These are phyloP conservation scores for Parnassius apollo DNA, from an alignment of 2,888 invertebrate species.

Conservation along the genomic window DNA sequence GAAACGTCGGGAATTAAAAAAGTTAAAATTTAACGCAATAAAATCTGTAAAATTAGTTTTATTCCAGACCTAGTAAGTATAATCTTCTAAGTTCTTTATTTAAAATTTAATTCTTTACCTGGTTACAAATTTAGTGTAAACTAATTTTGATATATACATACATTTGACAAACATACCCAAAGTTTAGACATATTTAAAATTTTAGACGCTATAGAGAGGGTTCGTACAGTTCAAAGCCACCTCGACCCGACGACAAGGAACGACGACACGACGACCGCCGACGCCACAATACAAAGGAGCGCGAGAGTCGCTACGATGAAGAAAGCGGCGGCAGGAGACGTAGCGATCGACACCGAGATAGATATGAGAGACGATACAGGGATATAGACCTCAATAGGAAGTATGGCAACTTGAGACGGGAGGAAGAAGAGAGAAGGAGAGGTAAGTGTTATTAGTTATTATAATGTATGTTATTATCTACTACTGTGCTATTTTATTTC, in stretches of 20 bases:
- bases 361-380: conserved; percentile 53
- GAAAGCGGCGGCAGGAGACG: conserved; percentile 48
- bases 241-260: conserved; percentile 64
- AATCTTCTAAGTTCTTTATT: no score
- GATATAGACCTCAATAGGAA: conserved; percentile 66
- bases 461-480: conserved; percentile 49
- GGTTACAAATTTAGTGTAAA: no score
- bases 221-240: conserved; percentile 70
- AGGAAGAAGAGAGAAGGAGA: conserved; percentile 57
- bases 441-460: conserved; percentile 36
- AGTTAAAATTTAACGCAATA: no score
- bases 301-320: conserved; percentile 55
- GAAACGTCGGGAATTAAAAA: no score
- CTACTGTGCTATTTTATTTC: conserved; percentile 68
- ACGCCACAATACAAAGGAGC: conserved; percentile 51
- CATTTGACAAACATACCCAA: no score
- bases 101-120: no score
- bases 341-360: conserved; percentile 46
- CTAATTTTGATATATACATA: no score
- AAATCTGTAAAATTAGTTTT: no score
- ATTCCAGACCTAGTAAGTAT: no score
- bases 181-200: no score
- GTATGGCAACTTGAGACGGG: conserved; percentile 55
- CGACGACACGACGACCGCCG: conserved; percentile 56
- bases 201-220: conserved; percentile 76